Base-by-base conservation (phyloP, 2,888 invertebrate genomes). In the Platynereis dumerilii region DNA sequence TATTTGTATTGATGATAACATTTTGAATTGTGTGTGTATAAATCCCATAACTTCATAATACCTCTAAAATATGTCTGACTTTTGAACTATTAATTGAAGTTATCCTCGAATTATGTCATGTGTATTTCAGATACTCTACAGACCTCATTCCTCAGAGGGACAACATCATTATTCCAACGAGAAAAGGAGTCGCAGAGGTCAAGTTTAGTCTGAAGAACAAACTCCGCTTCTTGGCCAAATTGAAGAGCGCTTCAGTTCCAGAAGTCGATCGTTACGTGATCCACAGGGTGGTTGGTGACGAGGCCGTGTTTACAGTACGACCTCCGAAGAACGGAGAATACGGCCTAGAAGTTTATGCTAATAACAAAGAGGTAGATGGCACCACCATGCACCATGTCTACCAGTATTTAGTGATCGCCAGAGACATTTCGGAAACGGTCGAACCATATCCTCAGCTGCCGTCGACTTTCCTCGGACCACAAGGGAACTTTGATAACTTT, bases 291-390 rank as follows among this genome's bases (percentile, higher is more conserved):
- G 22, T 48, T 10, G 48, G n/a, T 20, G 22, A 48, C 48, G 22
- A n/a, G n/a, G 48, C 48, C 7, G 48, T 48, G 20, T 48, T 48
- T n/a, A 48, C 48, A 3, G 22, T 48, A 10, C 20, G 20, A n/a
- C 48, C 22, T 5, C 48, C 48, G 7, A 7, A n/a, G 7, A 22
- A 48, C 48, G 48, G 48, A n/a, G 48, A 48, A 48, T 48, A 48
- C 22, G 48, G 48, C 7, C 22, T 48, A 48, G 48, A 48, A n/a
- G 17, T 48, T 48, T 48, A 48, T n/a, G 48, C 48, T n/a, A 48
- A 48, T 48, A 22, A 48, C 22, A 22, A n/a, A n/a, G 48, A 48
- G n/a, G n/a, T 12, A 7, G 48, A 48, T 22, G 48, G 48, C 22
- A 48, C n/a, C 22, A 20, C 48, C 7, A n/a, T 48, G n/a, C 22